Percentiles rank a stretch among this genome's conserved stretches.
Evolutionary conservation across 2,797 vertebrate genomes (phyloP).

Genomic region (Clamator glandarius): DNA sequence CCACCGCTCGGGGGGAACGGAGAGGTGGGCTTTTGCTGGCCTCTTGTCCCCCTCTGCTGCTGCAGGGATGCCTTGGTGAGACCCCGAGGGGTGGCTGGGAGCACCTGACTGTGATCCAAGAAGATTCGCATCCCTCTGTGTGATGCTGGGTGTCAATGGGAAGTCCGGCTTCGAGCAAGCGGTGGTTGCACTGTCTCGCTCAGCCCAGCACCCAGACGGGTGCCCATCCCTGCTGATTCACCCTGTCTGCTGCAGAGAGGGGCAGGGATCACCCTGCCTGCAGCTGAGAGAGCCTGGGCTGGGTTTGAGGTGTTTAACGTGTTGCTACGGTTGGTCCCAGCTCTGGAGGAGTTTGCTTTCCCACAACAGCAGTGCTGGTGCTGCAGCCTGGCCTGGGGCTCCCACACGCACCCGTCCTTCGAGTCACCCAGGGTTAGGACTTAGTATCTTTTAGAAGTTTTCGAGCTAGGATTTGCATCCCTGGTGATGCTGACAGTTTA

Average conservation of each 20-base stretch:
- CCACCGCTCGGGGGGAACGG: not conserved
- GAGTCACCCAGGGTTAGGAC: fast-evolving
- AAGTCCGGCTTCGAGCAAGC: fast-evolving
- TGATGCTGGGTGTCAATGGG: fast-evolving
- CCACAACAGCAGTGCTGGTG: fast-evolving
- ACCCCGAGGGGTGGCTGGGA: fast-evolving
- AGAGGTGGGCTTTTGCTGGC: not conserved
- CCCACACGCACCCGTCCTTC: not conserved
- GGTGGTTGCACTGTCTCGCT: fast-evolving
- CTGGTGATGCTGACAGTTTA: fast-evolving
- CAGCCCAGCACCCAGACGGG: not conserved
- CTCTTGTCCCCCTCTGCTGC: not conserved
- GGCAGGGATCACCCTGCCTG: no score
- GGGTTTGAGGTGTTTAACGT: fast-evolving
- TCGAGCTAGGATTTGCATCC: not conserved
- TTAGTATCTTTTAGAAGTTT: not conserved
- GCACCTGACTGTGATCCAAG: fast-evolving
- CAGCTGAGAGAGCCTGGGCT: fast-evolving
- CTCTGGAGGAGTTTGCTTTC: not conserved
- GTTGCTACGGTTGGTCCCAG: fast-evolving
- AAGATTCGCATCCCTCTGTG: fast-evolving
- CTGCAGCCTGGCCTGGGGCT: not conserved
- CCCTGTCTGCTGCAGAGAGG: not conserved
- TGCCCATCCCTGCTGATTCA: not conserved
- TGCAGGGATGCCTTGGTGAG: fast-evolving